Conservation (phyloP, 2,797 vertebrate genomes). For the Anisognathus igniventris region DNA sequence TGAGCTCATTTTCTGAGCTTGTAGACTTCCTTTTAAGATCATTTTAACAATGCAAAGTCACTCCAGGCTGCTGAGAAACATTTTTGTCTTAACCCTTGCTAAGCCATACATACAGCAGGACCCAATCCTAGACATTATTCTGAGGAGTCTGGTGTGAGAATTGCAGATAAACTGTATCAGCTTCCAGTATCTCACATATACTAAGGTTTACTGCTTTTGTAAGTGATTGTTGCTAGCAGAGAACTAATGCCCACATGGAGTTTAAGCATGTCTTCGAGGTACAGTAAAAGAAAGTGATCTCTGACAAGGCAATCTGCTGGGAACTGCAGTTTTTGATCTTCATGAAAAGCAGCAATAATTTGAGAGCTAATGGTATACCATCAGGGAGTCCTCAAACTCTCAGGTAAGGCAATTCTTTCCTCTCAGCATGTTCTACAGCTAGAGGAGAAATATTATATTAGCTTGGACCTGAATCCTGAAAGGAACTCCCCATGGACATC, state of each 20-base stretch:
- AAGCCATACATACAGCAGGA: background rate
- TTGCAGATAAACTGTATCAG: background rate
- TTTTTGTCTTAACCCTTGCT: background rate
- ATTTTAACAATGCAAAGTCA: background rate
- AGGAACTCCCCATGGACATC: background rate
- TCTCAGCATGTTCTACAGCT: background rate
- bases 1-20: background rate
- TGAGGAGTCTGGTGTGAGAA: background rate
- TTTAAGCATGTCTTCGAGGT: background rate
- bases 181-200: background rate
- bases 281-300: background rate
- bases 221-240: background rate
- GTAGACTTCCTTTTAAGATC: background rate
- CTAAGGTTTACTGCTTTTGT: background rate
- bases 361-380: background rate
- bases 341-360: background rate
- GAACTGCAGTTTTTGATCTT: background rate
- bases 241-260: background rate
- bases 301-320: background rate
- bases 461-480: background rate
- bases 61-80: background rate
- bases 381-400: background rate
- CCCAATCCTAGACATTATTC: background rate
- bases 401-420: background rate
- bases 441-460: background rate